Evolutionary conservation across 2,113 vertebrate genomes (phyloP), one percentile per base, ranked within the genome.

Genomic region (Numida meleagris): DNA sequence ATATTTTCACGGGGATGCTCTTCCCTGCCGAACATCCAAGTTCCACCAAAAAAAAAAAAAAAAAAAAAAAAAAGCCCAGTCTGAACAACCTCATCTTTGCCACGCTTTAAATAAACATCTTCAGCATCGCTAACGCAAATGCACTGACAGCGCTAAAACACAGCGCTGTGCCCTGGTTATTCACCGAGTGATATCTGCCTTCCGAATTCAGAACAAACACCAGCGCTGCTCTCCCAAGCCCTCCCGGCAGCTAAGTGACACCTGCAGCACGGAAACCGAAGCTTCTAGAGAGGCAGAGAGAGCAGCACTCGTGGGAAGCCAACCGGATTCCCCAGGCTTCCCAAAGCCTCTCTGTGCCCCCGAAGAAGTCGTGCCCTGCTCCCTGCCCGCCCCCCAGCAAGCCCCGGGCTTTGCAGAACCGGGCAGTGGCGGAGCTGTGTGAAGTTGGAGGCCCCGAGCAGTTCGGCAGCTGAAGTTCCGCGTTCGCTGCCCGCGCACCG

Each of bases 251-350:
- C 33, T 65, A 53, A 86, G 33, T 16, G 61, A 51, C 88, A 96
- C 95, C 73, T 93, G 86, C 76, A 91, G 71, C 78, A 82, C 8
- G 70, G 12, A 73, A 76, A 68, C 48, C 10, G 50, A 89, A 91
- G 89, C 89, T 82, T 83, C 65, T 33, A 92, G 91, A 89, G 76
- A 76, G 33, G 68, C 68, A 24, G 7, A 55, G 73, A 57, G 65
- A 85, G 43, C 4, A 61, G 34, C 48, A 55, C 57, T 66, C 36
- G 93, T 42, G 59, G 73, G 48, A 71, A 71, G 89, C 34, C 12
- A 63, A 40, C 36, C 2, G n/a, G 36, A 80, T 34, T 63, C 71
- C 72, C 77, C 51, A 50, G 20, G 61, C 20, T 58, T 59, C 82
- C 81, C 88, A 86, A 65, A 34, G 20, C 36, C 27, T 53, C 68